Conservation (phyloP, 2,797 vertebrate species). For the Diceros bicornis region DNA sequence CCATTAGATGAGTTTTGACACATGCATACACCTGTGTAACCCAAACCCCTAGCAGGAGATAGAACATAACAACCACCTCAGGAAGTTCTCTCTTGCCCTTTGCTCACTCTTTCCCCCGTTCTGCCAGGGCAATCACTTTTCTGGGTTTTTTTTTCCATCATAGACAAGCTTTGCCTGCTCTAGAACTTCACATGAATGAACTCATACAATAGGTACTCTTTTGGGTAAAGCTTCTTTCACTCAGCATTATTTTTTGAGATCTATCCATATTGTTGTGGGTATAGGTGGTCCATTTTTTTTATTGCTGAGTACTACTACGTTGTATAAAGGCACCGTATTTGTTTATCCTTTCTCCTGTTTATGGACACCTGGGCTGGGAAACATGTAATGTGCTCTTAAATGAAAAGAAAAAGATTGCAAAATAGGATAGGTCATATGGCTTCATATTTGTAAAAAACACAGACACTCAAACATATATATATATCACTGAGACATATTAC, state of each 20-base stretch:
- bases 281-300: not conserved
- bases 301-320: not conserved
- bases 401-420: not conserved
- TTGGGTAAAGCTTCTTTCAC: not conserved
- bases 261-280: not conserved
- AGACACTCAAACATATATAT: not conserved
- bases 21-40: not conserved
- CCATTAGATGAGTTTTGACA: not conserved
- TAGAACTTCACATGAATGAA: not conserved
- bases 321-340: not conserved
- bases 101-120: not conserved
- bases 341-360: not conserved
- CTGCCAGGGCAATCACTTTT: not conserved
- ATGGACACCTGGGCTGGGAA: not conserved
- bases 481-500: not conserved
- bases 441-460: conserved; percentile 9
- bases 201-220: not conserved
- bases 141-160: not conserved
- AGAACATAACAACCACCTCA: not conserved
- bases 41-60: not conserved
- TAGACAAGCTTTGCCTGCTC: not conserved
- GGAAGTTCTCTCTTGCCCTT: not conserved
- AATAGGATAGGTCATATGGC: not conserved
- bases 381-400: not conserved
- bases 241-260: conserved; percentile 15